These are phyloP conservation scores for Hyposmocoma kahamanoa DNA, from an alignment of 1,140 invertebrate genomes.

Conservation along the genomic window DNA sequence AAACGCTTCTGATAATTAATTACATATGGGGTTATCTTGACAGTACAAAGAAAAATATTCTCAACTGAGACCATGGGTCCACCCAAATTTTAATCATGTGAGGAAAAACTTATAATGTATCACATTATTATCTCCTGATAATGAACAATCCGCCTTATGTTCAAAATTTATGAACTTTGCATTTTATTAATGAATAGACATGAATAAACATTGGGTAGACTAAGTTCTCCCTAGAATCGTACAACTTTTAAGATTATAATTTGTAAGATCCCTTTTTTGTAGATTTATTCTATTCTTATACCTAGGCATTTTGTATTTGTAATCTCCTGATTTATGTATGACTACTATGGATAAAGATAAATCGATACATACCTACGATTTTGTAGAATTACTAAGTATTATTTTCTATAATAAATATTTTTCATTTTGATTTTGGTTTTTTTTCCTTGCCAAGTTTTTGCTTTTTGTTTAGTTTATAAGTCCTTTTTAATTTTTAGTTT, in stretches of 20 bases:
- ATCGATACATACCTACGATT: constrained; percentile 48
- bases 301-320: constrained; percentile 68
- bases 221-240: constrained; percentile 64
- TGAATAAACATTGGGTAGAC: constrained; percentile 52
- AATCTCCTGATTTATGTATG: constrained; percentile 58
- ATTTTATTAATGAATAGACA: constrained; percentile 27
- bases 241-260: constrained; percentile 67
- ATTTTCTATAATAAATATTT: constrained; percentile 69
- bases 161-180: no score
- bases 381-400: constrained; percentile 66
- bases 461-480: no score
- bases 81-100: constrained; percentile 61
- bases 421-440: constrained; percentile 38
- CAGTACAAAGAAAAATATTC: constrained; percentile 43
- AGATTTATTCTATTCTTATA: constrained; percentile 58
- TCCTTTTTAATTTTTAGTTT: no score
- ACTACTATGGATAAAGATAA: constrained; percentile 54
- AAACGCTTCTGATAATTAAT: constrained; percentile 21
- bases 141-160: no score
- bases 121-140: no score
- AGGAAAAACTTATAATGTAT: no score
- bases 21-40: constrained; percentile 52
- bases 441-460: no score
- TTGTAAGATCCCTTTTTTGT: constrained; percentile 68
- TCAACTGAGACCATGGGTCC: constrained; percentile 42